Base-by-base conservation (phyloP, 1,140 invertebrate species). In the Caenorhabditis brenneri region DNA sequence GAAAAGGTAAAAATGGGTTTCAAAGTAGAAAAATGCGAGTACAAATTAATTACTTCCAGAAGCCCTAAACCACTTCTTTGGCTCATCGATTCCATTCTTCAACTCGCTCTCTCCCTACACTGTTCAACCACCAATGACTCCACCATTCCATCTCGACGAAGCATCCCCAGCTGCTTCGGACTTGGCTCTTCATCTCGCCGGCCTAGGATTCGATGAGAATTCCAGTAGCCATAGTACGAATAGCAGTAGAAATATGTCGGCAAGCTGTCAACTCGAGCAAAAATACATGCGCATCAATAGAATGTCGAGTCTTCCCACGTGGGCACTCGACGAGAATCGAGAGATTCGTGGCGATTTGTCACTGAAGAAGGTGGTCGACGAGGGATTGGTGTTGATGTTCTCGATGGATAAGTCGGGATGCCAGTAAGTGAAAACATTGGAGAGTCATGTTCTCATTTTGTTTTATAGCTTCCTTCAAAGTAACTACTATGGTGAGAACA, bases 391-490 rank as follows among this genome's bases (percentile, higher is more conserved):
- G 24, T 15, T 65, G 1, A 15, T 78, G 39, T 84, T 84, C 22
- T 81, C 83, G 4, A 55, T 53, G 31, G 83, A 84, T 29, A 84
- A 84, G 79, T 42, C 49, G 29, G 83, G 83, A 15, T 84, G 83
- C 83, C 83, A 80, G 79, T 80, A 7, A 53, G 79, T 79, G n/a
- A n/a, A n/a, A n/a, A n/a, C n/a, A n/a, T n/a, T n/a, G n/a, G n/a
- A n/a, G n/a, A n/a, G n/a, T n/a, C n/a, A n/a, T n/a, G n/a, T n/a
- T n/a, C n/a, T n/a, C n/a, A n/a, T n/a, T n/a, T n/a, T n/a, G n/a
- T n/a, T n/a, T 79, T 49, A 48, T 22, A 79, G 83, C 42, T 84
- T 81, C 58, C 79, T 84, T 5, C 83, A 84, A 58, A 42, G 82
- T 10, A 58, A 84, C 31, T 84, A 46, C 46, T 79, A 53, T 19